Conservation (phyloP, 2,113 vertebrate genomes). For the Hypocryptadius cinnamomeus region DNA sequence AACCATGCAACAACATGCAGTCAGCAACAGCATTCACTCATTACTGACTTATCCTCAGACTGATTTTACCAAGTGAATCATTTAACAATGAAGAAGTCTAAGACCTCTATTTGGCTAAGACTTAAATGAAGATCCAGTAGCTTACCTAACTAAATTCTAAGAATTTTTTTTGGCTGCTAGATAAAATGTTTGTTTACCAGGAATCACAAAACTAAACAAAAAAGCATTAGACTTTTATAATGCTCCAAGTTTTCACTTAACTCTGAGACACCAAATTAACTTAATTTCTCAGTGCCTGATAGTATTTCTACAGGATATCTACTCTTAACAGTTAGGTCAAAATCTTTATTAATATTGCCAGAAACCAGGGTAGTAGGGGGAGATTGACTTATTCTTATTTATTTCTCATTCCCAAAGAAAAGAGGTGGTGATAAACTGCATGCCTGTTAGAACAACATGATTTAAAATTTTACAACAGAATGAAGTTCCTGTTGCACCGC, state of each 20-base stretch:
- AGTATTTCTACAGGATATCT: background rate
- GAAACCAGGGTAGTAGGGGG: background rate
- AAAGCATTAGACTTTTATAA: background rate
- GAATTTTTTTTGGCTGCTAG: background rate
- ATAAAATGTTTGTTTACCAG: background rate
- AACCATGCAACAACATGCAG: background rate
- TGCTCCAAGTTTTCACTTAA: background rate
- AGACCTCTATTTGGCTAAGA: background rate
- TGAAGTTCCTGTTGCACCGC: slow-evolving; percentile 8
- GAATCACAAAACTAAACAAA: background rate
- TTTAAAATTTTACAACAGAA: slow-evolving; percentile 38
- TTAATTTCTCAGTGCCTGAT: background rate
- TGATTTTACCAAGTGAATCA: background rate
- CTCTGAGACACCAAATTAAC: background rate
- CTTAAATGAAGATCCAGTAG: background rate
- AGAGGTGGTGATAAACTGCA: background rate
- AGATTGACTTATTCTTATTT: background rate
- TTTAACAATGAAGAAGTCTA: background rate
- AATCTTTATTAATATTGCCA: background rate
- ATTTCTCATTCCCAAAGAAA: background rate
- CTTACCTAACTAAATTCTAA: background rate
- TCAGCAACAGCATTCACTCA: background rate
- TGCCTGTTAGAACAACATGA: slow-evolving; percentile 23
- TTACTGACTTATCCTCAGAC: background rate
- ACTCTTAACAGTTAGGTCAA: background rate